Conservation (phyloP, 2,797 vertebrate species). For the Ciconia nigra region DNA sequence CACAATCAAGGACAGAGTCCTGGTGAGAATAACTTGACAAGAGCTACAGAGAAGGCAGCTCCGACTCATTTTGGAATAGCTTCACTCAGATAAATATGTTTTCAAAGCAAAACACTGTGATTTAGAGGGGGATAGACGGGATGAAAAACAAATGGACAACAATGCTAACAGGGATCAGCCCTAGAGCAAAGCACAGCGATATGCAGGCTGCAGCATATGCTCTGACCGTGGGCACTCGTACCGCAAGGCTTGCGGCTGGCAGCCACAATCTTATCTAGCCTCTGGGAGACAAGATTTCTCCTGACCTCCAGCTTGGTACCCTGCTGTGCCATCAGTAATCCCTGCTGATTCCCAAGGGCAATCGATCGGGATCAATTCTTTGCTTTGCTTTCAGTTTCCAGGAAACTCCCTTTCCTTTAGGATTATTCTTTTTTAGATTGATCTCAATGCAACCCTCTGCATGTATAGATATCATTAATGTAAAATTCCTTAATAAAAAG, state of each 20-base stretch:
- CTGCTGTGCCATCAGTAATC: not conserved
- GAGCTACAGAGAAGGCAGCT: not conserved
- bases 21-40: not conserved
- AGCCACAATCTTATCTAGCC: not conserved
- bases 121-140: not conserved
- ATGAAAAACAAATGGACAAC: not conserved
- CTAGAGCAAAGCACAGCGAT: not conserved
- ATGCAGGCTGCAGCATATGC: not conserved
- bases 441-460: not conserved
- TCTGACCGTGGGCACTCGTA: accelerated
- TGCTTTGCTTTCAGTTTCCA: not conserved
- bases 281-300: not conserved
- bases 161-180: accelerated
- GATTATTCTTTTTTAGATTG: not conserved
- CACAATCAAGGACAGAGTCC: not conserved
- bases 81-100: not conserved
- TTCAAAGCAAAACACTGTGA: not conserved
- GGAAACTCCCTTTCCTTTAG: not conserved
- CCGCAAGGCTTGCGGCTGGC: not conserved
- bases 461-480: not conserved
- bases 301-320: not conserved
- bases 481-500: not conserved
- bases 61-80: not conserved
- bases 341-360: not conserved
- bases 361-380: not conserved